Conservation (phyloP, 2,888 invertebrate genomes). For the Pyralis farinalis region DNA sequence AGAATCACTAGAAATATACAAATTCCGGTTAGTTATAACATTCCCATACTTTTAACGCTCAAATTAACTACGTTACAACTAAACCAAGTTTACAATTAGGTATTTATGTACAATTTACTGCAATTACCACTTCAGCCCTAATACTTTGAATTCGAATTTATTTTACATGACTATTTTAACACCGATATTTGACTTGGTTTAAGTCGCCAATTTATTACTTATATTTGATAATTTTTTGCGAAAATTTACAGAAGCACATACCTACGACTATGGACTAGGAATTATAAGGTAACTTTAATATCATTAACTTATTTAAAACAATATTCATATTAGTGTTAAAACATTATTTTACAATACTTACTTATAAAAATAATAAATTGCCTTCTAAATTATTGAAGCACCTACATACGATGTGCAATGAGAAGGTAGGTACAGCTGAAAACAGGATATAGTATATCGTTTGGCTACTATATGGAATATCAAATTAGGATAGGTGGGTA, state of each 20-base stretch:
- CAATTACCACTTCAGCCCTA: not conserved
- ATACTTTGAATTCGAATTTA: slow-evolving; percentile 9
- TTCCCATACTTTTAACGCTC: slow-evolving; percentile 17
- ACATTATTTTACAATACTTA: too few species aligned
- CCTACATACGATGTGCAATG: too few species aligned
- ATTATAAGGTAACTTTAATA: slow-evolving; percentile 61
- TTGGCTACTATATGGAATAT: too few species aligned
- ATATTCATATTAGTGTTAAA: slow-evolving; percentile 11
- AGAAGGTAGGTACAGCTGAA: too few species aligned
- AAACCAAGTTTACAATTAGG: slow-evolving; percentile 39
- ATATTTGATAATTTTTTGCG: slow-evolving; percentile 21
- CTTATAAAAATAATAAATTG: too few species aligned
- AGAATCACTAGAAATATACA: not conserved
- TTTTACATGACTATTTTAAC: slow-evolving; percentile 34
- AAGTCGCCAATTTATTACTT: slow-evolving; percentile 1
- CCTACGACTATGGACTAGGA: slow-evolving; percentile 48
- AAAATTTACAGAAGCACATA: slow-evolving; percentile 62
- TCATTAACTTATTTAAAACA: slow-evolving; percentile 33
- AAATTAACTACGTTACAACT: slow-evolving; percentile 42
- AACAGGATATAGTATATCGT: too few species aligned
- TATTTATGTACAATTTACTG: slow-evolving; percentile 53
- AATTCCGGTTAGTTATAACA: not conserved
- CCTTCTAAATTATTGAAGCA: too few species aligned
- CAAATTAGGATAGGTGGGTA: too few species aligned
- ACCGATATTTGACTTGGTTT: slow-evolving; percentile 14